A percentile compares a stretch with the other conserved stretches of the same genome.
Conservation (phyloP, 1,140 invertebrate genomes). For the Neodiprion fabricii region DNA sequence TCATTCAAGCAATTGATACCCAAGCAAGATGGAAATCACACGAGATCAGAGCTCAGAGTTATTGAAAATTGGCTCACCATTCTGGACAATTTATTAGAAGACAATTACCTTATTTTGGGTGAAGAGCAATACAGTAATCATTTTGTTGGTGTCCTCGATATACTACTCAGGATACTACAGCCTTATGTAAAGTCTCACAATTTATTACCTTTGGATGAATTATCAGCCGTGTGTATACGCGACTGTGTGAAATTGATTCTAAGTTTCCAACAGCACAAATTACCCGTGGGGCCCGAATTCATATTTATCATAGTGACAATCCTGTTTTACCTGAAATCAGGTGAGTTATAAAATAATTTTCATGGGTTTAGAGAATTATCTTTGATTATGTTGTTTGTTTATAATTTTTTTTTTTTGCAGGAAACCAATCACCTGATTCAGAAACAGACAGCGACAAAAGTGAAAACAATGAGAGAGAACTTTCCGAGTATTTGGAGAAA, state of each 20-base stretch:
- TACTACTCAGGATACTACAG: constrained; percentile 37
- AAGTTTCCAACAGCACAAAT: constrained; percentile 34
- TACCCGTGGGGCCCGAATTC: constrained; percentile 24
- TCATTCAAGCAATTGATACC: constrained; percentile 36
- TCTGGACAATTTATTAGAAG: constrained; percentile 31
- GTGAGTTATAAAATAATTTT: constrained; percentile 19
- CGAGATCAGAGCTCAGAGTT: constrained; percentile 25
- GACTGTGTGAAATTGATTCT: constrained; percentile 35
- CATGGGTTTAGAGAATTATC: background rate
- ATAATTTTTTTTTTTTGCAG: constrained; percentile 24
- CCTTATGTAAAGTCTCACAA: constrained; percentile 32
- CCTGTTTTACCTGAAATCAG: constrained; percentile 28
- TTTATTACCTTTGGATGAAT: constrained; percentile 34
- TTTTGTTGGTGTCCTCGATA: constrained; percentile 28
- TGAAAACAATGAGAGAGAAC: constrained; percentile 18
- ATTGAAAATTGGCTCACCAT: constrained; percentile 42
- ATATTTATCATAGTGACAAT: constrained; percentile 32
- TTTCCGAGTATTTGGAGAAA: constrained; percentile 33
- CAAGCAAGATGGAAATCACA: constrained; percentile 28
- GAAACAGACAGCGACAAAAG: constrained; percentile 26
- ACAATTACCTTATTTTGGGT: constrained; percentile 24
- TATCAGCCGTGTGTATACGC: constrained; percentile 32
- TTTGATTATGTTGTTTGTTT: background rate
- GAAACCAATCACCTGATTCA: constrained; percentile 8
- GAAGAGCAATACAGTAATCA: constrained; percentile 25